These are phyloP conservation scores for Petrosia ficiformis DNA, from an alignment of 37 sponge, comb jelly and placozoan species.

Conservation along the genomic window DNA sequence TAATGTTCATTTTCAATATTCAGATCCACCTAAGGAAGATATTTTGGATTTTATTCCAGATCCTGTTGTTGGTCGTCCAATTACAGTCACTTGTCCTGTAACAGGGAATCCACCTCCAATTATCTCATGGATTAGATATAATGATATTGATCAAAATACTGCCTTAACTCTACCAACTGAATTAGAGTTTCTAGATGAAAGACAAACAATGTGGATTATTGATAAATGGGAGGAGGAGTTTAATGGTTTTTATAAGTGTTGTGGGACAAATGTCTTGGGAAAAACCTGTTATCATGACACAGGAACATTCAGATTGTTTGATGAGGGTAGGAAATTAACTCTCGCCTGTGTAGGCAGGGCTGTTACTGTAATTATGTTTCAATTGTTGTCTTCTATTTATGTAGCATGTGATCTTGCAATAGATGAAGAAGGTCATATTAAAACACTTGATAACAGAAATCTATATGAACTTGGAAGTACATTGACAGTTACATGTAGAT, in stretches of 20 bases:
- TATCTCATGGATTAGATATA: background rate
- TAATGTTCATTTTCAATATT: background rate
- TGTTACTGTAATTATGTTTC: background rate
- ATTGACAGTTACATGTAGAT: background rate
- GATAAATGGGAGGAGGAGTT: background rate
- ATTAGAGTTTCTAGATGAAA: background rate
- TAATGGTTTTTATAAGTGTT: constrained; percentile 4
- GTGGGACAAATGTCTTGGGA: background rate
- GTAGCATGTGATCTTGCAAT: background rate
- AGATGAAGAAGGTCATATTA: background rate
- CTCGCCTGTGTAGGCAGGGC: too few species aligned
- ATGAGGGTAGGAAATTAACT: too few species aligned
- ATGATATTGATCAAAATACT: background rate
- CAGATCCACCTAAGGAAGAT: background rate
- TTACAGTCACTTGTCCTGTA: background rate
- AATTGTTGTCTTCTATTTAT: background rate
- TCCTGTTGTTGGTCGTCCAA: background rate
- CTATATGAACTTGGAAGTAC: background rate
- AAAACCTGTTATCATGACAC: background rate
- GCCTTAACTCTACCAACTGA: background rate
- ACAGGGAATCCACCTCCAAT: background rate
- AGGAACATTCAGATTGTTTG: background rate
- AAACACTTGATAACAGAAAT: background rate
- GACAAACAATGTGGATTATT: background rate
- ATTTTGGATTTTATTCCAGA: background rate